Base-by-base conservation (phyloP, 35 echinoderm and acorn worm genomes). In the Chiridota heheva region DNA sequence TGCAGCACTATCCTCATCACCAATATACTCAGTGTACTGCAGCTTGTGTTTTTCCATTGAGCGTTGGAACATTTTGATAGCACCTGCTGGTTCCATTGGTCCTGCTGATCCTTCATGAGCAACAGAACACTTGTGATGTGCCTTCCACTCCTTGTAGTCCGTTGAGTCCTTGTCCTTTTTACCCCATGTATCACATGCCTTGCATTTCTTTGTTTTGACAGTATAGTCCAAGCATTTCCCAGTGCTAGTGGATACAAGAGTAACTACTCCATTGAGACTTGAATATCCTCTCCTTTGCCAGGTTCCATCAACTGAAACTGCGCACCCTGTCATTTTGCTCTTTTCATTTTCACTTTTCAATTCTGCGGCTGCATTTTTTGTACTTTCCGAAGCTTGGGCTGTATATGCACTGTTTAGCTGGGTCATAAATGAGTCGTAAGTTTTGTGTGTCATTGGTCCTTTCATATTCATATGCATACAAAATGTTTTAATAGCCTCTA, bases 291-390 rank as follows among this genome's bases (percentile, higher is more conserved):
- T 40, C 8, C 69, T 2, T 22, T 72, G 69, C 69, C 69, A 72
- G 27, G 69, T 72, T 4, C 69, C 69, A 72, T 72, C 69, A 2
- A 72, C n/a, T 2, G 36, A 72, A 42, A 72, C 62, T 1, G 62
- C 62, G 37, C 62, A 29, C 37, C 37, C 62, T 3, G 3, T 29
- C 5, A 2, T 66, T 1, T 66, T 28, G 24, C 27, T n/a, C n/a
- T n/a, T n/a, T n/a, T n/a, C n/a, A n/a, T n/a, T n/a, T n/a, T n/a
- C n/a, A n/a, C n/a, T n/a, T n/a, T n/a, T n/a, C n/a, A n/a, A n/a
- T n/a, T n/a, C n/a, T n/a, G n/a, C 37, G 25, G 62, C 62, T 33
- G 62, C 62, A 2, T 17, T 4, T 7, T 29, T 29, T 35, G 37
- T 66, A 17, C 62, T 66, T 66, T 66, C 62, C 12, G 3, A 3